Percentiles rank a stretch among this genome's conserved stretches.
Conservation (phyloP, 2,797 vertebrate genomes). For the Sparus aurata region DNA sequence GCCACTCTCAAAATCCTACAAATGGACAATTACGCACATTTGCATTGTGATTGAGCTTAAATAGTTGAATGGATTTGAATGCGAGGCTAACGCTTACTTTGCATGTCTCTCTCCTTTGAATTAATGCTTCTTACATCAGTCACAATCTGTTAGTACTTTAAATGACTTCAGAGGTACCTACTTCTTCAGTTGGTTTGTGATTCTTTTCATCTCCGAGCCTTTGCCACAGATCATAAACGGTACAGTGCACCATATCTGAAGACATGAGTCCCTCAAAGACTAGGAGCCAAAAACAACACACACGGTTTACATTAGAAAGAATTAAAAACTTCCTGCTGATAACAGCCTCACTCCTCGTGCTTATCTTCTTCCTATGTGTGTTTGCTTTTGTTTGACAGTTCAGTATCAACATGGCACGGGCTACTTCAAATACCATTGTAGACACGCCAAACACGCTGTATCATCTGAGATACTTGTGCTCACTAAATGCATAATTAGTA, state of each 20-base stretch:
- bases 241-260: constrained; percentile 32
- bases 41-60: constrained; percentile 13
- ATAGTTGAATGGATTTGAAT: background rate
- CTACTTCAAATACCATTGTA: constrained; percentile 42
- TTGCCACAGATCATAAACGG: constrained; percentile 30
- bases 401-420: constrained; percentile 60
- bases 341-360: constrained; percentile 29
- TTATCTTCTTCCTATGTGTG: constrained; percentile 63
- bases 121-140: background rate
- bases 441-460: constrained; percentile 36
- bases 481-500: constrained; percentile 36
- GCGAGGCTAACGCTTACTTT: background rate
- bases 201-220: constrained; percentile 20
- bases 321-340: constrained; percentile 70
- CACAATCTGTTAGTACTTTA: background rate
- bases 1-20: constrained; percentile 17
- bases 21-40: background rate
- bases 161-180: background rate
- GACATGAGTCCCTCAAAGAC: constrained; percentile 14
- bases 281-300: constrained; percentile 65
- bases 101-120: background rate
- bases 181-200: constrained; percentile 13
- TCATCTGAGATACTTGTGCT: constrained; percentile 35
- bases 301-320: constrained; percentile 61
- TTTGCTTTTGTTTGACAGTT: constrained; percentile 73